Percentiles rank a stretch among this genome's conserved stretches.
phyloP scores from a whole-genome alignment of 2,888 invertebrate genomes.

The Acleris holmiana region DNA sequence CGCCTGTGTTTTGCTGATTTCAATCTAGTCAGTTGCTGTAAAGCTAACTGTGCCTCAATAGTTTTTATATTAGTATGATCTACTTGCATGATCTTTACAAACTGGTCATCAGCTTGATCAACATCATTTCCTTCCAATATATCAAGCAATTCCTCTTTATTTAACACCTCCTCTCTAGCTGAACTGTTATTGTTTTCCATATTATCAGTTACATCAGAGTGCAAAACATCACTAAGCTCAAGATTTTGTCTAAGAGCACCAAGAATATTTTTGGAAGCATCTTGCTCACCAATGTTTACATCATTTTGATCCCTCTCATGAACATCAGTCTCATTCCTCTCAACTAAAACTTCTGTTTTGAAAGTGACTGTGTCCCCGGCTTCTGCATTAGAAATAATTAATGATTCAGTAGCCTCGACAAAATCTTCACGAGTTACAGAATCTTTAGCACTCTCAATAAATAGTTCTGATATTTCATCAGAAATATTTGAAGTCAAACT shows the following conservation, averaged over 20 bases:
- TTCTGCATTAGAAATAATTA: constrained; percentile 44
- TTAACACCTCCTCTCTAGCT: constrained; percentile 70
- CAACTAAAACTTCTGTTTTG: constrained; percentile 74
- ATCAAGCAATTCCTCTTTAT: constrained; percentile 76
- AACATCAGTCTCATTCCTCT: constrained; percentile 55
- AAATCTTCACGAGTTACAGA: constrained; percentile 39
- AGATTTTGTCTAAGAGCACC: constrained; percentile 70
- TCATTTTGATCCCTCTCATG: constrained; percentile 47
- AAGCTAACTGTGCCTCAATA: constrained; percentile 65
- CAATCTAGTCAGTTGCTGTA: constrained; percentile 65
- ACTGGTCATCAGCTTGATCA: constrained; percentile 47
- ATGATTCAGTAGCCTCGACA: constrained; percentile 40
- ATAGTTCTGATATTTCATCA: constrained; percentile 31
- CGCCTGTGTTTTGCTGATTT: constrained; percentile 21
- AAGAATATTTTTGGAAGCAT: constrained; percentile 60
- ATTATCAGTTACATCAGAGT: constrained; percentile 63
- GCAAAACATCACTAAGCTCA: constrained; percentile 72
- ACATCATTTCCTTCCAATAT: constrained; percentile 76
- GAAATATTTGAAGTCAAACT: constrained; percentile 16
- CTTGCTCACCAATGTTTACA: constrained; percentile 41
- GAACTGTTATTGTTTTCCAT: constrained; percentile 70
- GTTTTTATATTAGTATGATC: constrained; percentile 47
- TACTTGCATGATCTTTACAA: constrained; percentile 43
- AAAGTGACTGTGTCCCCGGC: constrained; percentile 59
- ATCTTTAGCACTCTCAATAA: constrained; percentile 37